Evolutionary conservation across 2,888 invertebrate species (phyloP).

Genomic region (Parascotia fuliginaria): DNA sequence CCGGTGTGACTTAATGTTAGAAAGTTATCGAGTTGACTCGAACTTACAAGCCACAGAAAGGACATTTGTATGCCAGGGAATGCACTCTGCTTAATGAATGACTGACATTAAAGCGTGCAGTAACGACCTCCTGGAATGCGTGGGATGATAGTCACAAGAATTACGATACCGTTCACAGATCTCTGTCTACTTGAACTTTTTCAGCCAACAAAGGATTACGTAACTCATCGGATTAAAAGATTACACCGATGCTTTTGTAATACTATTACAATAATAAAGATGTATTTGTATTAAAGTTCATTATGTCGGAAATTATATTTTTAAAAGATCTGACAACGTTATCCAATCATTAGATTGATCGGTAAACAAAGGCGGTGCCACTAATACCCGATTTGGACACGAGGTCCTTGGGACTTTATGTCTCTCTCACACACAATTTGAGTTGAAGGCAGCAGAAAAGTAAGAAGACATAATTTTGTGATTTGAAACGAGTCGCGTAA

Average conservation of each 20-base stretch:
- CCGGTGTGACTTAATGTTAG: slow-evolving; percentile 51
- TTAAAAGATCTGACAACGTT: slow-evolving; percentile 37
- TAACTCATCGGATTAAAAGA: slow-evolving; percentile 31
- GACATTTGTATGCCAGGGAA: slow-evolving; percentile 71
- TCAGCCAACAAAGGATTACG: slow-evolving; percentile 42
- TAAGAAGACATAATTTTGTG: slow-evolving; percentile 63
- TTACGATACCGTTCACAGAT: slow-evolving; percentile 53
- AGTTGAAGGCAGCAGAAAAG: slow-evolving; percentile 49
- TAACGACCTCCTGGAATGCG: slow-evolving; percentile 62
- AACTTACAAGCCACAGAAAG: slow-evolving; percentile 53
- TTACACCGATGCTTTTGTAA: slow-evolving; percentile 21
- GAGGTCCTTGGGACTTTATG: slow-evolving; percentile 34
- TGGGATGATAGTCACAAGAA: slow-evolving; percentile 54
- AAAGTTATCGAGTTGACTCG: slow-evolving; percentile 47
- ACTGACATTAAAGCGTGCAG: slow-evolving; percentile 59
- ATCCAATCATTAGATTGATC: slow-evolving; percentile 46
- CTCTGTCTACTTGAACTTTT: slow-evolving; percentile 44
- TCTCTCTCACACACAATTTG: slow-evolving; percentile 34
- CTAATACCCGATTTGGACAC: slow-evolving; percentile 29
- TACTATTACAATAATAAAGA: not conserved
- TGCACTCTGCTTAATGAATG: slow-evolving; percentile 71
- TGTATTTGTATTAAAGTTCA: not conserved
- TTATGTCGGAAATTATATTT: slow-evolving; percentile 1
- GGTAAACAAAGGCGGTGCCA: slow-evolving; percentile 58
- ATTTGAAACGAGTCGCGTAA: slow-evolving; percentile 63